A percentile compares a stretch with the other conserved stretches of the same genome.
Evolutionary conservation across 2,797 vertebrate species (phyloP).

Genomic region (Alectoris magna): DNA sequence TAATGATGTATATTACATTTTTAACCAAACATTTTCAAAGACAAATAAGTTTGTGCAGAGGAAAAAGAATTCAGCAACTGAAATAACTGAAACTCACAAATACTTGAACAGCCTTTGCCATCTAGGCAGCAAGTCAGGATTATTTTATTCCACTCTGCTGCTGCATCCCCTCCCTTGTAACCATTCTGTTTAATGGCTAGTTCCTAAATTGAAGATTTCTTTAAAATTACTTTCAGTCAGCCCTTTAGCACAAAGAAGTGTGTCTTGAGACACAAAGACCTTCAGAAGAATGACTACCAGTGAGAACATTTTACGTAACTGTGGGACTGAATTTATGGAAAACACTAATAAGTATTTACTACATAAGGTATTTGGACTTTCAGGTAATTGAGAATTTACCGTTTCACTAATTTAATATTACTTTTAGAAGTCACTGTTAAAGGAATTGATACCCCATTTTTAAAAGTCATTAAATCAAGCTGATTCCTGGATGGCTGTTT

Average conservation of each 20-base stretch:
- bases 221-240: not conserved
- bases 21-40: not conserved
- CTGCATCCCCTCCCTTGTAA: not conserved
- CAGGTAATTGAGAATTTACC: not conserved
- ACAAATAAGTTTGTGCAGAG: not conserved
- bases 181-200: not conserved
- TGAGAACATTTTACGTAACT: not conserved
- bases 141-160: not conserved
- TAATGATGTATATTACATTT: not conserved
- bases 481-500: not conserved
- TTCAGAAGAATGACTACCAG: not conserved
- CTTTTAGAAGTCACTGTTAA: not conserved
- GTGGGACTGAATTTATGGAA: not conserved
- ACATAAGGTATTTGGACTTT: not conserved
- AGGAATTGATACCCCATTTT: not conserved
- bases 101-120: not conserved
- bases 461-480: slow-evolving; percentile 27
- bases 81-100: not conserved
- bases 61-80: not conserved
- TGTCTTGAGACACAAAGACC: not conserved
- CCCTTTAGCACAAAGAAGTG: not conserved
- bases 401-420: not conserved
- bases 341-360: not conserved
- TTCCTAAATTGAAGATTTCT: not conserved
- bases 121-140: not conserved